Conservation (phyloP, 2,797 vertebrate genomes). For the Lagorchestes hirsutus region DNA sequence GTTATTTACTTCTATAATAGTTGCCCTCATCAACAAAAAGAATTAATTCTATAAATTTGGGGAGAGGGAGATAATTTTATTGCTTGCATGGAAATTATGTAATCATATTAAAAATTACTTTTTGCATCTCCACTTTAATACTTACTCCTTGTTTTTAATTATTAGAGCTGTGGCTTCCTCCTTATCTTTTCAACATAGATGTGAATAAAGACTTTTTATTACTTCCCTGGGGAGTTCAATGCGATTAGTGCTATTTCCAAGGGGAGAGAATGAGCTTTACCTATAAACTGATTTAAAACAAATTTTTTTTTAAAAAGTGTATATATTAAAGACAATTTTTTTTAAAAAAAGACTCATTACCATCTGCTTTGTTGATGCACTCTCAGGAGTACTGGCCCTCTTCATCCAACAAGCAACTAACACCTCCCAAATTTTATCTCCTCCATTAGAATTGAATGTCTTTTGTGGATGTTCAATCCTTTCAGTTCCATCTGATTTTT, state of each 20-base stretch:
- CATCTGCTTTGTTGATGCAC: background rate
- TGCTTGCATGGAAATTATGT: background rate
- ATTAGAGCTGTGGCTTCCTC: background rate
- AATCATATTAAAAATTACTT: background rate
- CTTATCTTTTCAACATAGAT: background rate
- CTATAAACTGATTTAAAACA: background rate
- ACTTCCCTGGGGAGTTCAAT: background rate
- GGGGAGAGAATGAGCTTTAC: background rate
- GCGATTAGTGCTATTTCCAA: background rate
- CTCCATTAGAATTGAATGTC: background rate
- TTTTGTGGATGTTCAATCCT: background rate
- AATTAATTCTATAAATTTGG: background rate
- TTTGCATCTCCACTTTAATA: background rate
- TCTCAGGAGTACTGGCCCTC: background rate
- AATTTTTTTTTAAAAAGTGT: background rate
- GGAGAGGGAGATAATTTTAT: background rate
- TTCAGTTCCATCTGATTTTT: background rate
- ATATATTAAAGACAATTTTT: background rate
- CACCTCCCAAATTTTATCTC: background rate
- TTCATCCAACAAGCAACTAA: background rate
- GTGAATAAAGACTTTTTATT: background rate
- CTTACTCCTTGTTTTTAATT: background rate
- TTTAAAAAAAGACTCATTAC: background rate
- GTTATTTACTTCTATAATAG: background rate
- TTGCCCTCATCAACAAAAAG: background rate